A percentile compares a stretch with the other conserved stretches of the same genome.
Evolutionary conservation across 2,797 vertebrate genomes (phyloP).

Genomic region (Balearica regulorum): DNA sequence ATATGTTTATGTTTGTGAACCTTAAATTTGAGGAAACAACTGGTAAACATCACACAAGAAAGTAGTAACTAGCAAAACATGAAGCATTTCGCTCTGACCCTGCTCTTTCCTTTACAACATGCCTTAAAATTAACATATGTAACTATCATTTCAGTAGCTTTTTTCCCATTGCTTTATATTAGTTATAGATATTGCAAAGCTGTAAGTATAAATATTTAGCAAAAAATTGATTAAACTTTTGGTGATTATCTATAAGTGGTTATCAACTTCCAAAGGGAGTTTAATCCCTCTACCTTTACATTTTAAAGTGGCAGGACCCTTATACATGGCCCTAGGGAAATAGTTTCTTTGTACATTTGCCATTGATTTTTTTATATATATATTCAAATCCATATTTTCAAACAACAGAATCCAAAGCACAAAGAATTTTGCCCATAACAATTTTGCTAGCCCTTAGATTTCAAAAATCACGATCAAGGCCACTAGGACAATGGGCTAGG

Average conservation of each 20-base stretch:
- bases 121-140: neutral
- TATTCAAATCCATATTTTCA: neutral
- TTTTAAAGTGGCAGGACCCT: neutral
- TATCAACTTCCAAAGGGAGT: neutral
- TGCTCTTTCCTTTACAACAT: neutral
- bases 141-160: neutral
- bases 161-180: neutral
- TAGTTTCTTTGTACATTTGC: neutral
- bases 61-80: neutral
- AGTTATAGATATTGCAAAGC: neutral
- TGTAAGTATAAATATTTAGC: neutral
- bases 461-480: neutral
- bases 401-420: neutral
- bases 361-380: neutral
- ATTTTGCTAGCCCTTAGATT: neutral
- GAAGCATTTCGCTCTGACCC: neutral
- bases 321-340: neutral
- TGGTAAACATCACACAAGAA: neutral
- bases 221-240: neutral
- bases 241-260: neutral
- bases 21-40: neutral
- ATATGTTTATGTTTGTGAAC: neutral
- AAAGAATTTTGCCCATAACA: neutral
- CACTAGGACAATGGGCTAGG: neutral
- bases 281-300: neutral